Base-by-base conservation (phyloP, 2,888 invertebrate species). In the Torymus tubicola region DNA sequence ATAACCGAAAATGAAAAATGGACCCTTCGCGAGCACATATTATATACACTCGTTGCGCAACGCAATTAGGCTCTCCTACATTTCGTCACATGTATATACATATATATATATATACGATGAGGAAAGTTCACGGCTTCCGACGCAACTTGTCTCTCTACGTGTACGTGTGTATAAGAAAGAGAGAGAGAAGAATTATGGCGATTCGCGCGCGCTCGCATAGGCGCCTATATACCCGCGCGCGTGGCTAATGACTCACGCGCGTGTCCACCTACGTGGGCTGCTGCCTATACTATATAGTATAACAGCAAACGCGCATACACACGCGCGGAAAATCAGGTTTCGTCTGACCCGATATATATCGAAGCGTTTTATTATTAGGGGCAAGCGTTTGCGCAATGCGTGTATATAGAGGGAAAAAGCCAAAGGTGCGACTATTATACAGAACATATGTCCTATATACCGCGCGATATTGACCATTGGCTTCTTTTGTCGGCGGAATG, bases 311-410 rank as follows among this genome's bases (percentile, higher is more conserved):
- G 21, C 21, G 21, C 21, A 2, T 2, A 42, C 42, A 8, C 42
- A 8, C 31, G 31, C 31, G 42, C 42, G 74, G 58, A 52, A 75
- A 80, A 75, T 52, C 70, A 75, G 58, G 80, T 80, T 80, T 80
- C 52, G 50, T 42, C 42, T 42, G 42, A 42, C 42, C 42, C 42
- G 60, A 69, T n/a, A 42, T 24, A 16, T 18, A 5, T 21, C 5
- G 16, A 31, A 63, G 18, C 12, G 16, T n/a, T 12, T 31, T 69
- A 24, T 24, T 4, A 12, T 21, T 18, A 31, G 58, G 42, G 4
- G 50, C 42, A 42, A 42, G 42, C 42, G 42, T 42, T 42, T 42
- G 42, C 42, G 42, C 42, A 42, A 42, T 42, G 42, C 42, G 42
- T 8, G 8, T 42, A 42, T 42, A 8, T 42, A 42, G 10, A 8